These are phyloP conservation scores for Eurystomus gularis DNA, from an alignment of 2,113 vertebrate species.

Conservation along the genomic window DNA sequence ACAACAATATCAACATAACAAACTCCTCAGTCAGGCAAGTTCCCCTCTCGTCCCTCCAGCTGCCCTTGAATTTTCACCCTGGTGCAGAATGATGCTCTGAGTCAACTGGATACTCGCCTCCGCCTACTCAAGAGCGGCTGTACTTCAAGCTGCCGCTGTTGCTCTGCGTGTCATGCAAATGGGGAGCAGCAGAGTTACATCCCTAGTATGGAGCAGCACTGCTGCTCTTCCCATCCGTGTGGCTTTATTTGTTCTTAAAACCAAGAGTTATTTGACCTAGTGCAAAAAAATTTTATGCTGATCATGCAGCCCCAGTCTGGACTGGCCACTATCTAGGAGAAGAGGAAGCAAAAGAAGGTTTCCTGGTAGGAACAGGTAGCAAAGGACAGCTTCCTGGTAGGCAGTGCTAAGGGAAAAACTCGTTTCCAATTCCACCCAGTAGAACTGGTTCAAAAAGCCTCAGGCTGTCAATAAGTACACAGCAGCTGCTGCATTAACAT, in stretches of 20 bases:
- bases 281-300: neutral
- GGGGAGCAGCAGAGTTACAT: neutral
- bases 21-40: neutral
- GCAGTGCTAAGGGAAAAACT: neutral
- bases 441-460: neutral
- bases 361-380: neutral
- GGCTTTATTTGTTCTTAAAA: neutral
- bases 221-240: neutral
- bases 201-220: neutral
- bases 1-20: neutral
- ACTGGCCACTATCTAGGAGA: neutral
- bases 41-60: neutral
- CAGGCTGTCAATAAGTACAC: neutral
- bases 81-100: conserved; percentile 25
- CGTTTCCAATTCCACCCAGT: neutral
- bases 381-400: neutral
- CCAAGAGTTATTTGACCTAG: neutral
- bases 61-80: conserved; percentile 27
- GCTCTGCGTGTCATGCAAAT: conserved; percentile 6
- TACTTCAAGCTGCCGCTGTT: neutral
- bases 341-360: neutral
- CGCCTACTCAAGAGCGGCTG: neutral
- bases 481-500: neutral
- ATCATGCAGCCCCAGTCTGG: neutral
- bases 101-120: conserved; percentile 34